Percentiles rank a stretch among this genome's conserved stretches.
Conservation (phyloP, 2,888 invertebrate genomes). For the Sphaeridia pumilis region DNA sequence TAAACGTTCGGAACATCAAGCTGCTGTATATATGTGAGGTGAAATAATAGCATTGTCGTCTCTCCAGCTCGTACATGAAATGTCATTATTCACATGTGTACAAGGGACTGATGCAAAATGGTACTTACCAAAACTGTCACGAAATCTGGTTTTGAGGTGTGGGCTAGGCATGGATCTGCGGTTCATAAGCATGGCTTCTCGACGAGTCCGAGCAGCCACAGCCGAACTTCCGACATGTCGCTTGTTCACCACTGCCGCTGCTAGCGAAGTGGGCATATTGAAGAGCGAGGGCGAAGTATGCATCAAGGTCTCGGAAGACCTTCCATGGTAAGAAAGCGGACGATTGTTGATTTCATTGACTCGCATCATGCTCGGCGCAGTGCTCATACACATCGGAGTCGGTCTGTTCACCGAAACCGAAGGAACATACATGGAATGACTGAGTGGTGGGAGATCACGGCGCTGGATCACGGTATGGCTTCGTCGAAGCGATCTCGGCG, state of each 20-base stretch:
- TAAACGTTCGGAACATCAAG: too few species aligned
- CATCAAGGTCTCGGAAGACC: conserved; percentile 17
- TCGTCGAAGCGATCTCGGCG: conserved; percentile 32
- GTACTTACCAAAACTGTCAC: conserved; percentile 32
- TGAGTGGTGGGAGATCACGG: conserved; percentile 20
- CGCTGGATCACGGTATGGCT: conserved; percentile 29
- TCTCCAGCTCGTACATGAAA: too few species aligned
- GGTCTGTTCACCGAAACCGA: conserved; percentile 19
- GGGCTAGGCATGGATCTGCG: conserved; percentile 35
- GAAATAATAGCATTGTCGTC: too few species aligned
- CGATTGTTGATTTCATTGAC: conserved; percentile 21
- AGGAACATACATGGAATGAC: conserved; percentile 16
- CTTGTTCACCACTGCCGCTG: conserved; percentile 29
- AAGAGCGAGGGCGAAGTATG: conserved; percentile 12
- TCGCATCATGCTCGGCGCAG: conserved; percentile 35
- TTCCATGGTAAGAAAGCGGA: conserved; percentile 34
- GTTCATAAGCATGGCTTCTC: conserved; percentile 30
- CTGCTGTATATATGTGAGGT: too few species aligned
- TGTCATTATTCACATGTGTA: neutral
- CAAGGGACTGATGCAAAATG: neutral
- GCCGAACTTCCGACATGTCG: conserved; percentile 26
- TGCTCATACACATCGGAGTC: conserved; percentile 35
- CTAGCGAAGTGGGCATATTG: neutral
- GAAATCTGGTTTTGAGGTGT: conserved; percentile 31
- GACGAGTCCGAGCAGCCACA: conserved; percentile 18